Evolutionary conservation across 2,113 vertebrate genomes (phyloP).

Genomic region (Chaetops frenatus): DNA sequence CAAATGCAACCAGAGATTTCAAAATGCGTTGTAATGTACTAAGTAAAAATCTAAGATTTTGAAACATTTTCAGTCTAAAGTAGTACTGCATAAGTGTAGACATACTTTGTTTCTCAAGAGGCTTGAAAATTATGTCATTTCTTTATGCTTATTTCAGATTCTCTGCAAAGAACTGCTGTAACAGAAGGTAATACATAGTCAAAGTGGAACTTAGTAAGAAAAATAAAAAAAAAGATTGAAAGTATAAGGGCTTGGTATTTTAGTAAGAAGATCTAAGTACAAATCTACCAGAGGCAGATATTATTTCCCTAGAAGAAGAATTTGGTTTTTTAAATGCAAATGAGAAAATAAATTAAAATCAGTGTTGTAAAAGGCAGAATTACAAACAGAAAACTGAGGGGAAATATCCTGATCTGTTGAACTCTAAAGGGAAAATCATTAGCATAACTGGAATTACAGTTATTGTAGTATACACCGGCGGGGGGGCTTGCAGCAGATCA

Average conservation of each 20-base stretch:
- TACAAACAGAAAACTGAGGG: neutral
- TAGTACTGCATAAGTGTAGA: neutral
- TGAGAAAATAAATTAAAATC: neutral
- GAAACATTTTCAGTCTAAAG: neutral
- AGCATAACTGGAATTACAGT: neutral
- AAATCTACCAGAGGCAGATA: neutral
- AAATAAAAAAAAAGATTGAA: neutral
- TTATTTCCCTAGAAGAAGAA: neutral
- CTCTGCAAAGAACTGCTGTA: neutral
- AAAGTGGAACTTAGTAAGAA: neutral
- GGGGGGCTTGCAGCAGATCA: too few species aligned
- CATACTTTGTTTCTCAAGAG: neutral
- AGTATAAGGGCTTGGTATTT: neutral
- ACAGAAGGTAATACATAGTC: neutral
- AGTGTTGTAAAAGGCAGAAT: neutral
- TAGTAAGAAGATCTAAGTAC: neutral
- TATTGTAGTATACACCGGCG: too few species aligned
- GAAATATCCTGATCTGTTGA: neutral
- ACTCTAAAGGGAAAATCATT: neutral
- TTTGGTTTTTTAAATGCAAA: neutral
- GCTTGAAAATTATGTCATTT: neutral
- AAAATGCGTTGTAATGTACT: neutral
- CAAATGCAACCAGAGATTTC: neutral
- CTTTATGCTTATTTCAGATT: neutral
- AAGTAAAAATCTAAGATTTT: neutral